Evolutionary conservation across 2,113 vertebrate species (phyloP).

Genomic region (Phyllostomus discolor): DNA sequence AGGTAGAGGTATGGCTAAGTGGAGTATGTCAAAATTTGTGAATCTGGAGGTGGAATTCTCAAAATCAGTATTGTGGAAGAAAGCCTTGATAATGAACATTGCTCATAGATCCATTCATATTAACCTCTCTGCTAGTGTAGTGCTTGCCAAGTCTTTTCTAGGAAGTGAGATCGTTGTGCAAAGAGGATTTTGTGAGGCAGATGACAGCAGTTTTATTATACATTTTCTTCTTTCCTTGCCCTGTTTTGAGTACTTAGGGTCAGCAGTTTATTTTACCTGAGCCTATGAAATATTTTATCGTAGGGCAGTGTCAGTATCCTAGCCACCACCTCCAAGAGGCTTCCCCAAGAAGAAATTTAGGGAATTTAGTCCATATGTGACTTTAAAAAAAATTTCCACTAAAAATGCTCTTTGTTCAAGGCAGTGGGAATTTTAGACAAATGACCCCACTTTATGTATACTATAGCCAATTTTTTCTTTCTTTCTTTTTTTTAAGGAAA

Average conservation of each 20-base stretch:
- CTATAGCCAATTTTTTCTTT: background rate
- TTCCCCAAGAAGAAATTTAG: background rate
- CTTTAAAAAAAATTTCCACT: background rate
- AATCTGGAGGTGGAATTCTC: background rate
- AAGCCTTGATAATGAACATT: background rate
- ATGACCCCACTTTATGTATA: slow-evolving; percentile 14
- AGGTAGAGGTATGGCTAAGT: slow-evolving; percentile 74
- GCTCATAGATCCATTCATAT: background rate
- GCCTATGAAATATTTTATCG: background rate
- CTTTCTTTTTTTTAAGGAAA: slow-evolving; percentile 68
- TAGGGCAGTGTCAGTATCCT: background rate
- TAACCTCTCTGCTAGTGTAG: background rate
- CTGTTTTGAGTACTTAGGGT: background rate
- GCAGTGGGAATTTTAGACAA: slow-evolving; percentile 42
- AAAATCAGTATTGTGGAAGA: background rate
- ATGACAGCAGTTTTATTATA: background rate
- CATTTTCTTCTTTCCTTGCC: background rate
- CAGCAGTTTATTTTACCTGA: background rate
- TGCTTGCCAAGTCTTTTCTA: background rate
- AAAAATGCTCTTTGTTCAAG: background rate
- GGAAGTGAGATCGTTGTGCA: background rate
- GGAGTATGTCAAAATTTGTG: background rate
- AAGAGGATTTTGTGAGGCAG: background rate
- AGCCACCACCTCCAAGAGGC: background rate
- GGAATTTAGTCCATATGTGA: background rate